Evolutionary conservation across 1,140 invertebrate genomes (phyloP).

Genomic region (Dreissena rostriformis): DNA sequence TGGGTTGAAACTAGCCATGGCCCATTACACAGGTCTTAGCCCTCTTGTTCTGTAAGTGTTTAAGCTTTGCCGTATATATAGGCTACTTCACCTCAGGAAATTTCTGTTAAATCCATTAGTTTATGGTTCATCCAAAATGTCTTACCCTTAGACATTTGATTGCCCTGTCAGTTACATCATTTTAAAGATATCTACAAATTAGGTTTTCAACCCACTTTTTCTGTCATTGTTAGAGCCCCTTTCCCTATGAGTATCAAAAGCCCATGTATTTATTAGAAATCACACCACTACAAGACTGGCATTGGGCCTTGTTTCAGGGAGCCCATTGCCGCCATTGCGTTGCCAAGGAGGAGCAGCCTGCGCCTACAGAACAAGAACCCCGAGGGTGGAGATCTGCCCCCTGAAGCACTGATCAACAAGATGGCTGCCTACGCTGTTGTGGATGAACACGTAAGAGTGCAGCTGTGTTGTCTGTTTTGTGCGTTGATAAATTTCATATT

Average conservation of each 20-base stretch:
- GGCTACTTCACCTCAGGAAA: no score
- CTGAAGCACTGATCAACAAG: constrained; percentile 24
- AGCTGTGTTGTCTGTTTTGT: neutral
- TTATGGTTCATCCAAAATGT: no score
- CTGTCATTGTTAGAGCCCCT: neutral
- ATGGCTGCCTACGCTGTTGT: neutral
- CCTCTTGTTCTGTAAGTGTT: no score
- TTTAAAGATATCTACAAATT: no score
- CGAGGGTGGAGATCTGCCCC: constrained; percentile 49
- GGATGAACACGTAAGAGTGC: constrained; percentile 22
- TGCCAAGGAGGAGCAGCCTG: constrained; percentile 47
- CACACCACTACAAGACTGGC: no score
- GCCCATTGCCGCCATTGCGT: neutral
- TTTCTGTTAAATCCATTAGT: no score
- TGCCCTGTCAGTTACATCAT: no score
- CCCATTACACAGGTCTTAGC: no score
- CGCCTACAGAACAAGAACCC: constrained; percentile 54
- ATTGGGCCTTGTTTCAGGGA: no score
- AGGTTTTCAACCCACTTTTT: neutral
- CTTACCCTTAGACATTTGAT: no score
- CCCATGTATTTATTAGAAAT: neutral
- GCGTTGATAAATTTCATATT: neutral
- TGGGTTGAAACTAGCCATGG: no score
- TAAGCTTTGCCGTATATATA: no score
- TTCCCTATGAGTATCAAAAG: neutral